phyloP scores from a whole-genome alignment of 2,797 vertebrate species.

The Bradypus variegatus region DNA sequence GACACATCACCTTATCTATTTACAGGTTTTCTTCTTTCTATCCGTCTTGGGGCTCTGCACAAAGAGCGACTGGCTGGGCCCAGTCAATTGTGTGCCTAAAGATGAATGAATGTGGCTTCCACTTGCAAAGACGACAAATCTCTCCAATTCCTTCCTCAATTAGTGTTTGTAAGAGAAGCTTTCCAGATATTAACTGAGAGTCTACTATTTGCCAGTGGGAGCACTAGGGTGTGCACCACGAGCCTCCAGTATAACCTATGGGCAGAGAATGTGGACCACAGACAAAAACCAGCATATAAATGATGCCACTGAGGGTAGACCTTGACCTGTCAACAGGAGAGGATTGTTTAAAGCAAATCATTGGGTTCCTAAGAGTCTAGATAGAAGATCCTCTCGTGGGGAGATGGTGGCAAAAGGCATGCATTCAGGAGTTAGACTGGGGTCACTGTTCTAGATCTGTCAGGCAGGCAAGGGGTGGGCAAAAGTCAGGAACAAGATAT shows the following conservation, averaged over 20 bases:
- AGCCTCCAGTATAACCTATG: background rate
- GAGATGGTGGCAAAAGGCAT: background rate
- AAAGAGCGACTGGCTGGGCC: background rate
- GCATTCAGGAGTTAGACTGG: background rate
- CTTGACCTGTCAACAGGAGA: background rate
- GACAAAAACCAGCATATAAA: background rate
- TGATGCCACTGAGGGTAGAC: background rate
- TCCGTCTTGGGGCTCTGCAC: background rate
- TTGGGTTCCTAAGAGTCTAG: background rate
- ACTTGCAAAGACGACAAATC: background rate
- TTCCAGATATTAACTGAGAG: background rate
- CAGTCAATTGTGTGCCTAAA: background rate
- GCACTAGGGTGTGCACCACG: background rate
- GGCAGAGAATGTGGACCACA: background rate
- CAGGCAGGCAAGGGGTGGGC: background rate
- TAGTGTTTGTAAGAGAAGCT: background rate
- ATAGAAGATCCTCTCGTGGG: background rate
- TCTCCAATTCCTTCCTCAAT: background rate
- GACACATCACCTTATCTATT: background rate
- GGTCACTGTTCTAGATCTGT: background rate
- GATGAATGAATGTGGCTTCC: background rate
- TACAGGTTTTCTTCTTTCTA: background rate
- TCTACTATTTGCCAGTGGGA: background rate
- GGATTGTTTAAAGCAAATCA: background rate
- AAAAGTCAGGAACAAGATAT: background rate